Evolutionary conservation across 2,888 invertebrate genomes (phyloP).

Genomic region (Selenia dentaria): DNA sequence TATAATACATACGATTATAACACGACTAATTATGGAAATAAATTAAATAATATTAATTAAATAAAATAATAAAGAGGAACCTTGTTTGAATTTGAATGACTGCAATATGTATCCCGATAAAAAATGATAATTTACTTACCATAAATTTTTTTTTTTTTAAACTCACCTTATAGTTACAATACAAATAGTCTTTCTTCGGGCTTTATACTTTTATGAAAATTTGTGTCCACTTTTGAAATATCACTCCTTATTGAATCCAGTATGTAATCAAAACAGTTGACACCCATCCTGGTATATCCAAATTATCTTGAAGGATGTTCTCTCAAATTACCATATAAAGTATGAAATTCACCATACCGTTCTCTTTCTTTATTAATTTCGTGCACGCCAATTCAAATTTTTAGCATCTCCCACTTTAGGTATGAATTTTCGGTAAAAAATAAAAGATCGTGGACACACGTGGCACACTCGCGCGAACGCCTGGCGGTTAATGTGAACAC

Average conservation of each 20-base stretch:
- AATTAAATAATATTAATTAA: no score
- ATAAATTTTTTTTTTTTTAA: no score
- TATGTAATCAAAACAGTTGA: slow-evolving; percentile 32
- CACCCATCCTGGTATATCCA: slow-evolving; percentile 34
- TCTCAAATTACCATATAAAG: slow-evolving; percentile 35
- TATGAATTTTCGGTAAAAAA: slow-evolving; percentile 32
- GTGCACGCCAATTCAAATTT: slow-evolving; percentile 36
- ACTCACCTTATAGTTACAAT: slow-evolving; percentile 22
- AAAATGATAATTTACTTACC: no score
- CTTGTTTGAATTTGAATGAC: neutral
- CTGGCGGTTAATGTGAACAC: slow-evolving; percentile 1
- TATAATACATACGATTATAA: slow-evolving; percentile 38
- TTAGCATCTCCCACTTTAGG: slow-evolving; percentile 36
- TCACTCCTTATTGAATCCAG: slow-evolving; percentile 36
- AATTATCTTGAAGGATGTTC: slow-evolving; percentile 36
- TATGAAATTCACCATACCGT: slow-evolving; percentile 35
- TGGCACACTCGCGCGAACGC: neutral
- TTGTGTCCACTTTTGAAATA: slow-evolving; percentile 31
- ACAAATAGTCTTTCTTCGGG: no score
- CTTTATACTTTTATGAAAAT: slow-evolving; percentile 31
- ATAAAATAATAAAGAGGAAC: neutral
- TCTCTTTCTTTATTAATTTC: slow-evolving; percentile 34
- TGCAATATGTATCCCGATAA: neutral
- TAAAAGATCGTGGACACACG: slow-evolving; percentile 21
- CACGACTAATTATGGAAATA: neutral